Percentiles rank a stretch among this genome's conserved stretches.
Conservation (phyloP, 2,888 invertebrate genomes). For the Spialia ferax region DNA sequence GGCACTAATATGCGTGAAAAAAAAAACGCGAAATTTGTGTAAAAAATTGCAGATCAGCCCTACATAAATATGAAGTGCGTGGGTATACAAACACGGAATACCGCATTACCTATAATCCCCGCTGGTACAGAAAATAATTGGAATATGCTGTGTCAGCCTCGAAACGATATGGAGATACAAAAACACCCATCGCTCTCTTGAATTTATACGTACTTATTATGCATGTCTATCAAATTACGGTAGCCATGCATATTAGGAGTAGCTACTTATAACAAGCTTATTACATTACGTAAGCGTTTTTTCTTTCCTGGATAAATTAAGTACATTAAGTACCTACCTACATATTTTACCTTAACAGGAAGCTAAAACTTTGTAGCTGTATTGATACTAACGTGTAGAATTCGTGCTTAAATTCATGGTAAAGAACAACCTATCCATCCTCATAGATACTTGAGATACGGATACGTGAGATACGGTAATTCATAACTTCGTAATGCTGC, state of each 20-base stretch:
- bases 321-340: no score
- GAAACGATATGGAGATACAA: slow-evolving; percentile 2
- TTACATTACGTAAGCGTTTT: slow-evolving; percentile 4
- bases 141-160: slow-evolving; percentile 33
- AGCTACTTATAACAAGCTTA: not conserved
- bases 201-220: slow-evolving; percentile 15
- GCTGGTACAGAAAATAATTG: slow-evolving; percentile 36
- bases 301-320: not conserved
- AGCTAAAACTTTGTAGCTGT: no score
- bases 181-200: slow-evolving; percentile 3
- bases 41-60: not conserved
- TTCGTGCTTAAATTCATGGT: no score
- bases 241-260: not conserved
- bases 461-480: no score
- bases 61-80: not conserved
- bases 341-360: no score
- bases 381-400: no score
- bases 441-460: no score
- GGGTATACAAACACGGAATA: slow-evolving; percentile 22
- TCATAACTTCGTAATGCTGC: no score
- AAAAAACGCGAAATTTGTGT: not conserved
- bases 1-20: no score
- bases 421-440: no score
- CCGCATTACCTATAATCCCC: slow-evolving; percentile 46
- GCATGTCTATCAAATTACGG: slow-evolving; percentile 11